Percentiles rank a stretch among this genome's conserved stretches.
phyloP scores from a whole-genome alignment of 2,113 vertebrate genomes.

The Rhynchopsitta pachyrhyncha region DNA sequence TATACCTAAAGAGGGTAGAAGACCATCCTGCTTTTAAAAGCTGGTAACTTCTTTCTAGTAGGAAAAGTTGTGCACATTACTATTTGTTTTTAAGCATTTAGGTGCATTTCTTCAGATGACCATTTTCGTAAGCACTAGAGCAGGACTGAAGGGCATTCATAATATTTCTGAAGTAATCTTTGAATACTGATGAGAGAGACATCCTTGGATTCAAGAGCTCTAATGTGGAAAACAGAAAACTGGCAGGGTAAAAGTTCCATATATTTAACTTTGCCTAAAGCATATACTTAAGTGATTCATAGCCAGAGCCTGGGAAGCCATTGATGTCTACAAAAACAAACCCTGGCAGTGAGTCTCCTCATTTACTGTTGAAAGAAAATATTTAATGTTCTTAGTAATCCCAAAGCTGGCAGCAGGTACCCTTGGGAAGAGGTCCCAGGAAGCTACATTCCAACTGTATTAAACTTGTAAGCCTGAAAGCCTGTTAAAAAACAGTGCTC shows the following conservation, averaged over 20 bases:
- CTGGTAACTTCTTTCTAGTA: background rate
- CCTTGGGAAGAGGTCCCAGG: background rate
- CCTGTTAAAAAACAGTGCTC: background rate
- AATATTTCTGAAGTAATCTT: background rate
- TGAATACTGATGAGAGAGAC: background rate
- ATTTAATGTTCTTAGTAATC: background rate
- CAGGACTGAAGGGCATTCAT: background rate
- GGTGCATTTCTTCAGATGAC: background rate
- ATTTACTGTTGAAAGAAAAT: background rate
- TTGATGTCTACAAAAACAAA: background rate
- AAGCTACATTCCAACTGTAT: background rate
- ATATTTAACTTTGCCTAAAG: background rate
- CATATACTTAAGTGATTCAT: background rate
- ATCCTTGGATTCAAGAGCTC: background rate
- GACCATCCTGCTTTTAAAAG: background rate
- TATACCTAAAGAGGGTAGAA: background rate
- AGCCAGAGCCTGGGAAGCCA: background rate
- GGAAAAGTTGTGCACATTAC: background rate
- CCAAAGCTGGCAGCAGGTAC: background rate
- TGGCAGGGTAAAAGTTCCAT: background rate
- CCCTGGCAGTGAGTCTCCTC: background rate
- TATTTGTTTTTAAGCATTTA: background rate
- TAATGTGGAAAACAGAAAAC: background rate
- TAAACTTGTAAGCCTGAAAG: background rate
- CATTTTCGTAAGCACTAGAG: background rate